Conservation (phyloP, 1,140 invertebrate species). For the Aphidius ervi region DNA sequence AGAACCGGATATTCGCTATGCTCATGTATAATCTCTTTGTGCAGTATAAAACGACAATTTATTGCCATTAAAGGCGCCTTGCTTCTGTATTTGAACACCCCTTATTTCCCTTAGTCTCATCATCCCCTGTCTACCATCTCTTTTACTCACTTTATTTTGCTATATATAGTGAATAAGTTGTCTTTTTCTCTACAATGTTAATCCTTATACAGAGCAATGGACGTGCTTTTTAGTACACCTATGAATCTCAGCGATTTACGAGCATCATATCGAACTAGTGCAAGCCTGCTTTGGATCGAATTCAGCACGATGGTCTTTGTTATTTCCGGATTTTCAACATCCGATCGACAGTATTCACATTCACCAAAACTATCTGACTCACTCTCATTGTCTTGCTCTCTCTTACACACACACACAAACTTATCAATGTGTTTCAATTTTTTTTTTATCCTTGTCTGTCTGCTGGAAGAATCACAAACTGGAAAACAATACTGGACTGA, state of each 20-base stretch:
- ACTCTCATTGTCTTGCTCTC: no score
- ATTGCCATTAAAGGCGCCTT: conserved; percentile 11
- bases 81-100: no score
- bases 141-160: no score
- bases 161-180: no score
- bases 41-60: conserved; percentile 15
- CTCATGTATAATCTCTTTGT: conserved; percentile 20
- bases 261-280: conserved; percentile 10
- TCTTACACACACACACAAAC: no score
- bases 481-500: no score
- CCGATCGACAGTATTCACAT: conserved; percentile 3
- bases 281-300: conserved; percentile 6
- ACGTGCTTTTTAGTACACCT: conserved; percentile 18
- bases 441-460: no score
- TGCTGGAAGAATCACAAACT: no score
- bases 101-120: no score
- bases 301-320: conserved; percentile 9
- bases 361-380: no score
- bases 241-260: conserved; percentile 18
- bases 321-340: conserved; percentile 7
- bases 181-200: conserved; percentile 5
- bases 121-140: no score
- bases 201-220: conserved; percentile 1
- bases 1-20: conserved; percentile 5
- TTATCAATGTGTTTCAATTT: no score